Evolutionary conservation across 2,888 invertebrate genomes (phyloP), one percentile per base, ranked within the genome.

Genomic region (Achlya flavicornis): DNA sequence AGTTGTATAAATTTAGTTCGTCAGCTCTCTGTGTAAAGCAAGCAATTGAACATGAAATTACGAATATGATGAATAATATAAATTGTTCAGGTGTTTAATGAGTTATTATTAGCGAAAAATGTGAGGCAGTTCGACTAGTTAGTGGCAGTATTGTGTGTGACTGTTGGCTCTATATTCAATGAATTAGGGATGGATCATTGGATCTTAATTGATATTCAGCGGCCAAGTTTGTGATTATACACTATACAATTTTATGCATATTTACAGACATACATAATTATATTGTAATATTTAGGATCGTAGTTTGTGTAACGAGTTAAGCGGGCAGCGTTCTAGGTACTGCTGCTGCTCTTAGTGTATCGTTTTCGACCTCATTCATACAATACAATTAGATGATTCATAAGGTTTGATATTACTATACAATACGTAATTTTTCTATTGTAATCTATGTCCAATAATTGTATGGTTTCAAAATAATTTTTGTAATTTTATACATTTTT

Each of bases 401-500:
- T 89, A 90, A 88, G 86, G 81, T 92, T 92, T 92, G 89, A 91
- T 92, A 91, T 86, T 80, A 86, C 80, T 91, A 89, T 92, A 92
- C 89, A 91, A 81, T 73, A 80, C 77, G 86, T 88, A 85, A 84
- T 88, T 83, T 83, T 84, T 87, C 80, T 87, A 83, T 83, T 79
- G 77, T 73, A 85, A 77, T 87, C 80, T 75, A 75, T 85, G 83
- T 91, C 86, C 85, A 86, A 76, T 85, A 81, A 81, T 79, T 76
- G 75, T 85, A 87, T 91, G 81, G 83, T 91, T 92, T 91, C 85
- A 81, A 88, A 83, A 87, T 85, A 83, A 83, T 88, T 92, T 92
- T 93, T 93, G 93, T 92, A 93, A 92, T 93, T 93, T 93, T 93
- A 92, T 93, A 93, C 90, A 90, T 90, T 92, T 92, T 89, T 88